Evolutionary conservation across 2,888 invertebrate species (phyloP).

Genomic region (Limnephilus marmoratus): DNA sequence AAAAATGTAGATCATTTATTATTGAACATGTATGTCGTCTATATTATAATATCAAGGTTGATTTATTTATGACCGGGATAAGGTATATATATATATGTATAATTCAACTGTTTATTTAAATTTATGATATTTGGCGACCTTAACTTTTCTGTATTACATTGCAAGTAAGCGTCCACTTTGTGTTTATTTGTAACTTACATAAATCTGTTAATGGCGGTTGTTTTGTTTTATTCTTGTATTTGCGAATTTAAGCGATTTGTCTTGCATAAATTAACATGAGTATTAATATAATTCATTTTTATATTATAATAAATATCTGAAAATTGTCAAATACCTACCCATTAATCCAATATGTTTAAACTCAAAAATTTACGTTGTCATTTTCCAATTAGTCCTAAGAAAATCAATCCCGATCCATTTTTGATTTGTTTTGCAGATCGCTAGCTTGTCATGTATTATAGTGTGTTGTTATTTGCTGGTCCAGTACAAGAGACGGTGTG

Average conservation of each 20-base stretch:
- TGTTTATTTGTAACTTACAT: too few species aligned
- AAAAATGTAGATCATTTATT: background rate
- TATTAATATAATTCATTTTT: background rate
- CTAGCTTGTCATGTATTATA: background rate
- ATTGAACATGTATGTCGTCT: background rate
- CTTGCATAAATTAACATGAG: background rate
- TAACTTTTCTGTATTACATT: background rate
- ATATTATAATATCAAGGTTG: background rate
- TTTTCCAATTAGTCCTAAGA: background rate
- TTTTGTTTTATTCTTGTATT: background rate
- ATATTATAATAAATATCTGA: background rate
- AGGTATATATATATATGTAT: background rate
- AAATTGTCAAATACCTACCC: background rate
- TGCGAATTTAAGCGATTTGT: background rate
- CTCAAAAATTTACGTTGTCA: background rate
- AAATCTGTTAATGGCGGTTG: background rate
- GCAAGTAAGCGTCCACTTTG: background rate
- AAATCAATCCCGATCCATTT: background rate
- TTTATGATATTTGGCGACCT: background rate
- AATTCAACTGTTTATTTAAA: background rate
- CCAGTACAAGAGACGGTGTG: slow-evolving; percentile 80
- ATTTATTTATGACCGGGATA: background rate
- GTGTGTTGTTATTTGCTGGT: background rate
- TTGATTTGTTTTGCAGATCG: background rate
- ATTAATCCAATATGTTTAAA: background rate